These are phyloP conservation scores for Odontophorus gujanensis DNA, from an alignment of 2,113 vertebrate species.

Conservation along the genomic window DNA sequence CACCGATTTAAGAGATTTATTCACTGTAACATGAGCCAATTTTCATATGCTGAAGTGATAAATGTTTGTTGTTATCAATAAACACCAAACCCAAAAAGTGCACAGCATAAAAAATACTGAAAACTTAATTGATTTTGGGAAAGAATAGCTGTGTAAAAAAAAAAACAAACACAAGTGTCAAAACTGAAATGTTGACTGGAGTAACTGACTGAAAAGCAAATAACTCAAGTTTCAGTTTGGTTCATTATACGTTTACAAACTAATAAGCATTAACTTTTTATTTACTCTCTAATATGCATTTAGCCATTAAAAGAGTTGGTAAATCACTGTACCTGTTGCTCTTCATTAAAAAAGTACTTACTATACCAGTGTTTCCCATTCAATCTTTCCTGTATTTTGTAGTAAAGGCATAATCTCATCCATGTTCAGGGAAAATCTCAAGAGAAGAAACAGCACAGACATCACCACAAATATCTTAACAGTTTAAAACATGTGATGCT, in stretches of 20 bases:
- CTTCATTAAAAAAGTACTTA: conserved; percentile 65
- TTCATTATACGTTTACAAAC: neutral
- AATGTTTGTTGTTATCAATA: neutral
- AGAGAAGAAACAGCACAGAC: neutral
- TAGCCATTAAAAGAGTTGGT: neutral
- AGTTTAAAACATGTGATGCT: fast-evolving
- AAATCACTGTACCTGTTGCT: neutral
- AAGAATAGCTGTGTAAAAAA: neutral
- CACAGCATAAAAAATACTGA: neutral
- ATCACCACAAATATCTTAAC: neutral
- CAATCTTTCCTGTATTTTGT: conserved; percentile 67
- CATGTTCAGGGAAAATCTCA: conserved; percentile 40
- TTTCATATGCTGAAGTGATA: neutral
- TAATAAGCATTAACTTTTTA: neutral
- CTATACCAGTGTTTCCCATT: conserved; percentile 38
- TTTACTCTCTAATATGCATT: neutral
- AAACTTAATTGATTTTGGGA: neutral
- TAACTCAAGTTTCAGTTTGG: neutral
- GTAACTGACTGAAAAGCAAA: neutral
- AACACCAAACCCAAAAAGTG: neutral
- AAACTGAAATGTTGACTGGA: neutral
- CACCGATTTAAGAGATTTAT: neutral
- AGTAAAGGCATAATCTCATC: conserved; percentile 49
- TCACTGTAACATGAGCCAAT: neutral
- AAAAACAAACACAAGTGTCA: neutral